Percentiles rank a stretch among this genome's conserved stretches.
Evolutionary conservation across 2,888 invertebrate species (phyloP).

Genomic region (Euspilapteryx auroguttella): DNA sequence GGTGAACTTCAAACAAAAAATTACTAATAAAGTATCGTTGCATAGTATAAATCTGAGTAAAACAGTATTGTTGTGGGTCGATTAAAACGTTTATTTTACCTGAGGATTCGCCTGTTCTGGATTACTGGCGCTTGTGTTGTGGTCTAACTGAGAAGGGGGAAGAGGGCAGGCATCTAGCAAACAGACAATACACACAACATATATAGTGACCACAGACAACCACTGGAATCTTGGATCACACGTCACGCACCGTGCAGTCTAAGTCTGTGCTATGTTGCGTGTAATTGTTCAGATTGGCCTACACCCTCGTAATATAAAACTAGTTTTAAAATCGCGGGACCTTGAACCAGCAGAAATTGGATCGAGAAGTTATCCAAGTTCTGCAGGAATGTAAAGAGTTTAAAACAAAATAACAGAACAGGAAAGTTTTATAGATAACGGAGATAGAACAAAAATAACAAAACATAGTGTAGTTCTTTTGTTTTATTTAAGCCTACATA

Average conservation of each 20-base stretch:
- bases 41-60: constrained; percentile 40
- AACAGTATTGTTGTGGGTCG: constrained; percentile 53
- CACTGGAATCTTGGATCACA: constrained; percentile 59
- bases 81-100: constrained; percentile 62
- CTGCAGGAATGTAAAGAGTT: no score
- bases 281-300: constrained; percentile 50
- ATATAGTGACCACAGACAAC: constrained; percentile 63
- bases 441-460: constrained; percentile 30
- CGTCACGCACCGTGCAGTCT: constrained; percentile 43
- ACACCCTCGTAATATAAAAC: constrained; percentile 9
- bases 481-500: no score
- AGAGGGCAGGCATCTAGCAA: constrained; percentile 95
- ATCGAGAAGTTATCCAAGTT: no score
- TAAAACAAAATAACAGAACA: constrained; percentile 38
- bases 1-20: no score
- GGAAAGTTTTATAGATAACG: constrained; percentile 44
- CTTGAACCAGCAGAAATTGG: no score
- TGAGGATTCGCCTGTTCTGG: constrained; percentile 72
- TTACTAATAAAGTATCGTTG: constrained; percentile 34
- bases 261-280: constrained; percentile 53
- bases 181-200: constrained; percentile 83
- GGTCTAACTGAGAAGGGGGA: constrained; percentile 85
- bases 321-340: no score
- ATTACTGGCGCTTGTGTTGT: constrained; percentile 77
- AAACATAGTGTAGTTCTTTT: no score